These are phyloP conservation scores for Gymnosoma rotundatum DNA, from an alignment of 2,888 invertebrate genomes.

Conservation along the genomic window DNA sequence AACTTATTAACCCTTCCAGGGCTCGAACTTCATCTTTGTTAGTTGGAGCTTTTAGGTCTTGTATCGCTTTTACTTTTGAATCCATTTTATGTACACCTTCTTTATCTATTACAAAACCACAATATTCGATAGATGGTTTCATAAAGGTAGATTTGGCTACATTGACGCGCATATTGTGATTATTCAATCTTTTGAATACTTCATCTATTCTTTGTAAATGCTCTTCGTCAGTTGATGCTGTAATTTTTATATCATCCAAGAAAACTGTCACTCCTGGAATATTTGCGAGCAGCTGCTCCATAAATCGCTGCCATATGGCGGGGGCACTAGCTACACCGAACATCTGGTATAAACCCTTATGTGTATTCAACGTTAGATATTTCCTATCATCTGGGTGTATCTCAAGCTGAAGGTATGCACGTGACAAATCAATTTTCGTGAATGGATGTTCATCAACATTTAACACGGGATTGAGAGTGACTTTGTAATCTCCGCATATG, in stretches of 20 bases:
- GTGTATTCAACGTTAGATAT: slow-evolving; percentile 77
- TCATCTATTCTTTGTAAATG: slow-evolving; percentile 73
- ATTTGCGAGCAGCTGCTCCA: slow-evolving; percentile 73
- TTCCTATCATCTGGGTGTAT: slow-evolving; percentile 75
- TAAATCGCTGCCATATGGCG: slow-evolving; percentile 75
- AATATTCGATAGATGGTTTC: slow-evolving; percentile 73
- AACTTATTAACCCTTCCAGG: slow-evolving; percentile 74
- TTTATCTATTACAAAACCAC: slow-evolving; percentile 74
- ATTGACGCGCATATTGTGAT: slow-evolving; percentile 73
- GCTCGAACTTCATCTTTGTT: slow-evolving; percentile 74
- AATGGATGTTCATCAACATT: slow-evolving; percentile 74
- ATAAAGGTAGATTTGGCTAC: slow-evolving; percentile 74
- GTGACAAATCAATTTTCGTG: slow-evolving; percentile 75
- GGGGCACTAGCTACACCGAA: slow-evolving; percentile 77
- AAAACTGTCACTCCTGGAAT: slow-evolving; percentile 71
- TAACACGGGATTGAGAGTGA: slow-evolving; percentile 74
- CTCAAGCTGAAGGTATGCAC: slow-evolving; percentile 78
- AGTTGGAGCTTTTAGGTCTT: slow-evolving; percentile 71
- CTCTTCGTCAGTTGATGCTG: slow-evolving; percentile 69
- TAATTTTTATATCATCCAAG: slow-evolving; percentile 68
- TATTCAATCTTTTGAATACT: slow-evolving; percentile 71
- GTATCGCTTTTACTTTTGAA: slow-evolving; percentile 75
- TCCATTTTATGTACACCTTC: slow-evolving; percentile 75
- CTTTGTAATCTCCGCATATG: slow-evolving; percentile 72
- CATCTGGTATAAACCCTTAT: slow-evolving; percentile 76